Base-by-base conservation (phyloP, 2,888 invertebrate species). In the Helobdella robusta region DNA sequence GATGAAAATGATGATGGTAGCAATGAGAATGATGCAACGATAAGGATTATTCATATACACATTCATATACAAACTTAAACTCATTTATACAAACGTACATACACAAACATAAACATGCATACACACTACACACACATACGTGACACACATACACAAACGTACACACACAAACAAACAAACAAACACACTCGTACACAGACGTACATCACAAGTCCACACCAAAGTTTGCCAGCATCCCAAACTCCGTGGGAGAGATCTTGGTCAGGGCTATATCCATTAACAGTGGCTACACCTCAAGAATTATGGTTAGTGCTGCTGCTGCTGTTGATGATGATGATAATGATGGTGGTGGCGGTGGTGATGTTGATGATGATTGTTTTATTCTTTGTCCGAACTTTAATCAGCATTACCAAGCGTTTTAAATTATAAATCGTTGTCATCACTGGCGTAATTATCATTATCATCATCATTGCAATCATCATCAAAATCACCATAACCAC, bases 271-370 rank as follows among this genome's bases (percentile, higher is more conserved):
- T 98, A 70, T 83, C 93, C 34, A 85, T 98, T 72, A 98, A 98
- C 83, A 92, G 92, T 78, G 94, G 95, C 34, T 98, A 95, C 81
- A 95, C 97, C 54, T 94, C 97, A 65, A 87, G 91, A 78, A 86
- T 93, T 74, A 86, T 94, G 88, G 90, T 90, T 81, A 84, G 84
- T 67, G 28, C 5, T 23, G n/a, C 5, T 11, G 5, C 4, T 28
- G 28, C 32, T 3, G 54, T 4, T 5, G 4, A 32, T 4, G n/a
- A n/a, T n/a, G n/a, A n/a, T n/a, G n/a, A n/a, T n/a, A n/a, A n/a
- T n/a, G n/a, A n/a, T n/a, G n/a, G n/a, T n/a, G n/a, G n/a, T n/a
- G n/a, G n/a, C n/a, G n/a, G n/a, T n/a, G n/a, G n/a, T n/a, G n/a
- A n/a, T n/a, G n/a, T n/a, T n/a, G n/a, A n/a, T n/a, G n/a, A n/a